Percentiles rank a stretch among this genome's conserved stretches.
Conservation (phyloP, 2,888 invertebrate species). For the Lampropteryx suffumata region DNA sequence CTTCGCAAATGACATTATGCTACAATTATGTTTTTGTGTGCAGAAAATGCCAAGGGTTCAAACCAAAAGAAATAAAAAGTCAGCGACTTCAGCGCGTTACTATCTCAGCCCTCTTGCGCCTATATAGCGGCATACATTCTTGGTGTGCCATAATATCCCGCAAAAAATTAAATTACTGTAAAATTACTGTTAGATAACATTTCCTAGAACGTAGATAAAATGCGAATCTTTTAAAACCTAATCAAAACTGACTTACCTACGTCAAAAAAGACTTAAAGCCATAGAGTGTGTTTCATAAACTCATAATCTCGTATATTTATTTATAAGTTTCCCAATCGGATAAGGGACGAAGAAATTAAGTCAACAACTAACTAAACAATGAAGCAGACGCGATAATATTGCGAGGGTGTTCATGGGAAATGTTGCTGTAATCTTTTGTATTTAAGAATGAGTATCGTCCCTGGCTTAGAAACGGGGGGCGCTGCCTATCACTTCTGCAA, state of each 20-base stretch:
- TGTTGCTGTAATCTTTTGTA: slow-evolving; percentile 41
- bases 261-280: slow-evolving; percentile 9
- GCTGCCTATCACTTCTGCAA: slow-evolving; percentile 72
- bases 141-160: too few species aligned
- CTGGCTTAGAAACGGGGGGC: slow-evolving; percentile 56
- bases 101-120: too few species aligned
- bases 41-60: too few species aligned
- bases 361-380: slow-evolving; percentile 74
- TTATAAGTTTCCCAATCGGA: slow-evolving; percentile 63
- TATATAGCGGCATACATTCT: too few species aligned
- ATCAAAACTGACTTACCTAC: slow-evolving; percentile 6
- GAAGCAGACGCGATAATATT: slow-evolving; percentile 56
- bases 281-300: slow-evolving; percentile 24
- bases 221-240: neutral
- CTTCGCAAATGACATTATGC: slow-evolving; percentile 26
- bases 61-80: too few species aligned
- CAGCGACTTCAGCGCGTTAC: too few species aligned
- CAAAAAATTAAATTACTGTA: too few species aligned
- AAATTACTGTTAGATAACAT: too few species aligned
- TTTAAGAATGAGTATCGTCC: slow-evolving; percentile 56
- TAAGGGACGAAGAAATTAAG: slow-evolving; percentile 70
- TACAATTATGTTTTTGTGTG: slow-evolving; percentile 3
- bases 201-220: too few species aligned
- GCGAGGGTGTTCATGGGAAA: slow-evolving; percentile 38
- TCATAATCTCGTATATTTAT: slow-evolving; percentile 57